These are phyloP conservation scores for Hydra vulgaris DNA, from an alignment of 30 jellyfish, hydroid and myxozoan genomes.

Conservation along the genomic window DNA sequence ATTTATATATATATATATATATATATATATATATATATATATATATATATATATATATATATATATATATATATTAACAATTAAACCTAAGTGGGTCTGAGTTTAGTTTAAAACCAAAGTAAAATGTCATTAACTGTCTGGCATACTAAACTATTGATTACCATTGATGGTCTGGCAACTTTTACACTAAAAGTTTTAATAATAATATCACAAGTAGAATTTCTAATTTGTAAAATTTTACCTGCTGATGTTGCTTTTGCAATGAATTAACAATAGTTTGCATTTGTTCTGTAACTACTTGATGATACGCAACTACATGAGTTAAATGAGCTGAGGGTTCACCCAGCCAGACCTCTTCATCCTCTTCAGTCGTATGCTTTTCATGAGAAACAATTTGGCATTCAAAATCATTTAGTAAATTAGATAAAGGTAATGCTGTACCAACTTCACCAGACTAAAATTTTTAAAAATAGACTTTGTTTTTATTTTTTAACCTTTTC, in stretches of 20 bases:
- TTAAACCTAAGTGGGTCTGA: no score
- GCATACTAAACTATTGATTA: no score
- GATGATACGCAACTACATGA: constrained; percentile 96
- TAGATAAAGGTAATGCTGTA: constrained; percentile 73
- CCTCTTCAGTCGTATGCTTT: constrained; percentile 38
- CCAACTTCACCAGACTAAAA: constrained; percentile 79
- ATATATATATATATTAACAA: no score
- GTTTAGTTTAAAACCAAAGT: no score
- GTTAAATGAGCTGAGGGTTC: constrained; percentile 97
- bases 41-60: no score
- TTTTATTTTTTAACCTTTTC: no score
- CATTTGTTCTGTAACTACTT: constrained; percentile 93
- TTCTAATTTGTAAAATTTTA: background rate
- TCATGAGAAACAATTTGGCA: constrained; percentile 21
- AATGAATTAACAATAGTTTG: constrained; percentile 56
- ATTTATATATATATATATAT: no score
- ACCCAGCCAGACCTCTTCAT: constrained; percentile 97
- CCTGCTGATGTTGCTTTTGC: constrained; percentile 72
- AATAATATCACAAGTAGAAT: no score
- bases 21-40: no score
- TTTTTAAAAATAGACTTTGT: background rate
- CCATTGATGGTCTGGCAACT: no score
- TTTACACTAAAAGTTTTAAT: background rate
- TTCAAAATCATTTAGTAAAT: constrained; percentile 60
- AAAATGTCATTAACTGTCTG: no score